A percentile compares a stretch with the other conserved stretches of the same genome.
These are phyloP conservation scores for Mionectes macconnelli DNA, from an alignment of 2,113 vertebrate genomes.

Conservation along the genomic window DNA sequence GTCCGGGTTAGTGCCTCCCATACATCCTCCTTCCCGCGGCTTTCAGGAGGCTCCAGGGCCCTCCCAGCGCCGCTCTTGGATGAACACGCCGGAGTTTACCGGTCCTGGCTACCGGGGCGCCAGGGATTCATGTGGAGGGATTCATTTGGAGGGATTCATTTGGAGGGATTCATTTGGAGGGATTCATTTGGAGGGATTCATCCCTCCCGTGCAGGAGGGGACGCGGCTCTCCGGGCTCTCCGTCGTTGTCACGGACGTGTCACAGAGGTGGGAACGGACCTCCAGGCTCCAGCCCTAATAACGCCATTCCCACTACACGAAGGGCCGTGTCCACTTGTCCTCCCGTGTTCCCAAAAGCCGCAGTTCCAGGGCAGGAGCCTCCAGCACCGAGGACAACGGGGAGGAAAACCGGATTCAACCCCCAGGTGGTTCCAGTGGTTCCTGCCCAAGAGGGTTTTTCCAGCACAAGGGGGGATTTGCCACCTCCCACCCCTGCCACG, in stretches of 20 bases:
- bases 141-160: not conserved
- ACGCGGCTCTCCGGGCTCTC: not conserved
- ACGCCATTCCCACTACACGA: not conserved
- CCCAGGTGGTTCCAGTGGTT: not conserved
- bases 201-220: rapidly evolving
- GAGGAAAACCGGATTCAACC: rapidly evolving
- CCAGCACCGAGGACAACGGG: rapidly evolving
- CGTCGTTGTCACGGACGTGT: rapidly evolving
- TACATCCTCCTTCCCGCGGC: not conserved
- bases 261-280: not conserved
- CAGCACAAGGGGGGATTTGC: rapidly evolving
- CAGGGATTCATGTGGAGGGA: no score
- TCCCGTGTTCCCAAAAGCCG: not conserved
- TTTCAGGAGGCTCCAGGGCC: not conserved
- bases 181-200: not conserved
- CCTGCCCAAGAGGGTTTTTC: rapidly evolving
- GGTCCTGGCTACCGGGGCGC: not conserved
- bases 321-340: not conserved
- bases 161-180: not conserved
- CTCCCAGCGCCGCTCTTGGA: not conserved
- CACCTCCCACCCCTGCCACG: not conserved
- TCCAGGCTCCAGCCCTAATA: no score
- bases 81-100: not conserved
- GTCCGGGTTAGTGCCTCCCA: not conserved
- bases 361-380: not conserved